phyloP scores from a whole-genome alignment of 2,797 vertebrate genomes.

The Sebastes oblongus region DNA sequence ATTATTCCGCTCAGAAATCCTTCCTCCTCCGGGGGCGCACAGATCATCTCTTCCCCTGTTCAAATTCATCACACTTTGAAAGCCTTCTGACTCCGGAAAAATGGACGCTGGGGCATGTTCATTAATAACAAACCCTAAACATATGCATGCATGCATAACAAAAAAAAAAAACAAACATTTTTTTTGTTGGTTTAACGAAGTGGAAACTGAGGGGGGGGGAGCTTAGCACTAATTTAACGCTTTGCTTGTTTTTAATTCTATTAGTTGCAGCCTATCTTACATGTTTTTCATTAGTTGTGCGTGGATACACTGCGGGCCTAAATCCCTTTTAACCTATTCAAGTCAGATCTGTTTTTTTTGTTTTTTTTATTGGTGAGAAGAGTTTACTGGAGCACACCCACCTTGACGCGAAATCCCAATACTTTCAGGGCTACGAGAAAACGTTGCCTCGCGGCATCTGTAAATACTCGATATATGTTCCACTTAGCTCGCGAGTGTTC shows the following conservation, averaged over 20 bases:
- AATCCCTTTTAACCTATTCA: conserved; percentile 60
- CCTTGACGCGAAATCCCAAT: conserved; percentile 12
- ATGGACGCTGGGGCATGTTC: neutral
- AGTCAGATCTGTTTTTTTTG: neutral
- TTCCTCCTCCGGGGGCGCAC: conserved; percentile 46
- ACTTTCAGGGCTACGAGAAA: neutral
- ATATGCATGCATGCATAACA: neutral
- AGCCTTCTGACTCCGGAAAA: conserved; percentile 4
- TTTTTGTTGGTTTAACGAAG: conserved; percentile 32
- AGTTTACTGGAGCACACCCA: conserved; percentile 20
- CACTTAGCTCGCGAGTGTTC: neutral
- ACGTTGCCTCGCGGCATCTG: neutral
- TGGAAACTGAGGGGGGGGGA: conserved; percentile 39
- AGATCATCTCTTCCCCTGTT: conserved; percentile 45
- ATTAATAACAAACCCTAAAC: neutral
- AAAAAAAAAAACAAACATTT: neutral
- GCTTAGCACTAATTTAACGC: conserved; percentile 65
- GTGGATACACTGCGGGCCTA: conserved; percentile 51
- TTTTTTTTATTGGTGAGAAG: neutral
- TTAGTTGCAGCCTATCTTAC: conserved; percentile 47
- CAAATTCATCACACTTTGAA: conserved; percentile 9
- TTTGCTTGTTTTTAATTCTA: conserved; percentile 69
- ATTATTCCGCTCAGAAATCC: conserved; percentile 70
- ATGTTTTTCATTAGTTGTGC: conserved; percentile 54
- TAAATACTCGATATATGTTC: conserved; percentile 15